Evolutionary conservation across 2,797 vertebrate genomes (phyloP).

Genomic region (Notoglanidium macrostoma): DNA sequence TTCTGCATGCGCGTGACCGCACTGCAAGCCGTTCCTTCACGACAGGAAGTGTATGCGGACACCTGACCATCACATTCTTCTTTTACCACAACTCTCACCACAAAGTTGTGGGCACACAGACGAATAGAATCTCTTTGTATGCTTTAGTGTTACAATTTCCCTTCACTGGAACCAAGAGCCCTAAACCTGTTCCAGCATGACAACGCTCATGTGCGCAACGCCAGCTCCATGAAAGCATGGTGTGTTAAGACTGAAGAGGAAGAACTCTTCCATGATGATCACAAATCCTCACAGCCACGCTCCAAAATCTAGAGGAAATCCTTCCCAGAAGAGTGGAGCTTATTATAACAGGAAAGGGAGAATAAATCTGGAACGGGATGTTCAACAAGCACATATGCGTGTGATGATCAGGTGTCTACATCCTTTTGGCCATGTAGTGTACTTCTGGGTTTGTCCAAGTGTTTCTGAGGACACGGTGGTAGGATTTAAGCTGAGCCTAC

Average conservation of each 20-base stretch:
- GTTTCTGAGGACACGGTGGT: not conserved
- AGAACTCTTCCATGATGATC: not conserved
- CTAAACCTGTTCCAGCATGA: no score
- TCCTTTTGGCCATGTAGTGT: not conserved
- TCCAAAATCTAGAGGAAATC: no score
- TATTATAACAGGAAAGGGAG: no score
- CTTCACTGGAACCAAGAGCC: no score
- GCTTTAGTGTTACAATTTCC: not conserved
- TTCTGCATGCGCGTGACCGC: no score
- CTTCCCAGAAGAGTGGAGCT: no score
- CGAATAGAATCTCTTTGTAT: not conserved
- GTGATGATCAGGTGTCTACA: not conserved
- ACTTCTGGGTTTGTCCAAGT: not conserved
- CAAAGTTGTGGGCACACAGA: no score
- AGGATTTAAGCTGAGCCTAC: not conserved
- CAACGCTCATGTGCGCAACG: not conserved
- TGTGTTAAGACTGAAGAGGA: not conserved
- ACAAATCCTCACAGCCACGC: not conserved
- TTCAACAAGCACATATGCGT: no score
- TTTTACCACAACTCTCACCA: not conserved
- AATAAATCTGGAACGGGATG: no score
- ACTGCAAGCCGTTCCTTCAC: no score
- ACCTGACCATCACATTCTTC: not conserved
- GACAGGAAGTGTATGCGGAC: no score
- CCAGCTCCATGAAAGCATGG: not conserved